Percentiles rank a stretch among this genome's conserved stretches.
These are phyloP conservation scores for Bombus difficillimus DNA, from an alignment of 1,140 invertebrate genomes.

Conservation along the genomic window DNA sequence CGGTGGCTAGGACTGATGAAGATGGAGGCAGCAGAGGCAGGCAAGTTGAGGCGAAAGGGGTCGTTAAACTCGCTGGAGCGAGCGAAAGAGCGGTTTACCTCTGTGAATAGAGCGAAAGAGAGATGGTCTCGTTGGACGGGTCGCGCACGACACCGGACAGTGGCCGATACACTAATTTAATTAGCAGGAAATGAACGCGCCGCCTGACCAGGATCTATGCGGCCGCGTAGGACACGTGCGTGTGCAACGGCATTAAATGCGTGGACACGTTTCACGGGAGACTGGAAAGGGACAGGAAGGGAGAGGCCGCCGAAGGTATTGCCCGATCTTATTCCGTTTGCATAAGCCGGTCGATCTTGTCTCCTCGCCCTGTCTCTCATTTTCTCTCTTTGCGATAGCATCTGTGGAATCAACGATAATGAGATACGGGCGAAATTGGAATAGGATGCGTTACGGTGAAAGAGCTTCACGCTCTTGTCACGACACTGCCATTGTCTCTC, in stretches of 20 bases:
- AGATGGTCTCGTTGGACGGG: conserved; percentile 40
- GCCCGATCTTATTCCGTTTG: conserved; percentile 54
- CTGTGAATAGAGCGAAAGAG: not conserved
- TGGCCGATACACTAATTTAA: conserved; percentile 79
- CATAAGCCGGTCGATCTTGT: conserved; percentile 53
- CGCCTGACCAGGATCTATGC: conserved; percentile 55
- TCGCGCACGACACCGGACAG: conserved; percentile 64
- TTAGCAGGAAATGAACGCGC: conserved; percentile 72
- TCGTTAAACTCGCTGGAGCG: conserved; percentile 55
- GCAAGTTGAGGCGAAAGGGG: conserved; percentile 45
- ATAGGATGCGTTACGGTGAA: conserved; percentile 48
- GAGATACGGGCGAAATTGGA: conserved; percentile 58
- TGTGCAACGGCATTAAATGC: conserved; percentile 65
- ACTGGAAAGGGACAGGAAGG: conserved; percentile 22
- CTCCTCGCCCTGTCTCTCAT: not conserved
- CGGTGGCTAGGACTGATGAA: conserved; percentile 71
- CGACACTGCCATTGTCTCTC: conserved; percentile 3
- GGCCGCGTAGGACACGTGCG: conserved; percentile 54
- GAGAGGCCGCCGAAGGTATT: conserved; percentile 8
- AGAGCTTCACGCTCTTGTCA: conserved; percentile 14
- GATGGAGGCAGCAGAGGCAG: conserved; percentile 64
- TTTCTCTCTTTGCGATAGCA: conserved; percentile 43
- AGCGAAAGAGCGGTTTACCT: not conserved
- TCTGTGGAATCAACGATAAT: conserved; percentile 56
- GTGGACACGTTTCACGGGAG: conserved; percentile 47